phyloP scores from a whole-genome alignment of 2,113 vertebrate species.

The Malurus alboscapulatus region DNA sequence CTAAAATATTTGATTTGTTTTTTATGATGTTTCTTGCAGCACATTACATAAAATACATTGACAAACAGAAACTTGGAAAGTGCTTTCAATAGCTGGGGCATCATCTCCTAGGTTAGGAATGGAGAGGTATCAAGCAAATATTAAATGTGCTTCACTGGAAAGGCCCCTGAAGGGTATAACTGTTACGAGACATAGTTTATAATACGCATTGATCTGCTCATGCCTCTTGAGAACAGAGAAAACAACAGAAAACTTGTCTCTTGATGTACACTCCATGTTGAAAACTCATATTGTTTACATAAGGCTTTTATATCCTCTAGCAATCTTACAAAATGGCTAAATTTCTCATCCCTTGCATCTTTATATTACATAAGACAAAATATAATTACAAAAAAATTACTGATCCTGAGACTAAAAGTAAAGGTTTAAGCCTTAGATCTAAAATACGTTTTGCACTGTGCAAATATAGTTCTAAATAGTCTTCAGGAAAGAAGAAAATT shows the following conservation, averaged over 20 bases:
- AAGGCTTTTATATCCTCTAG: not conserved
- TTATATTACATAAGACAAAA: not conserved
- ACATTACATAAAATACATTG: not conserved
- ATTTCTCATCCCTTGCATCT: not conserved
- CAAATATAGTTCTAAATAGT: not conserved
- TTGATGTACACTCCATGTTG: not conserved
- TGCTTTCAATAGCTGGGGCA: not conserved
- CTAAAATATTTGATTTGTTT: not conserved
- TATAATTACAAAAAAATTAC: not conserved
- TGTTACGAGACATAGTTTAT: not conserved
- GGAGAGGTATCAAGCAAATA: not conserved
- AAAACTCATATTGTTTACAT: not conserved
- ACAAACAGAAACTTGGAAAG: not conserved
- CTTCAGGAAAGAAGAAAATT: not conserved
- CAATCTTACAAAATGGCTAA: not conserved
- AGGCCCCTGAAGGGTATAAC: not conserved
- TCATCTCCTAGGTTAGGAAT: not conserved
- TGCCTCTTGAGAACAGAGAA: not conserved
- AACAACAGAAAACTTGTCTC: not conserved
- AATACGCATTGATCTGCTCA: not conserved
- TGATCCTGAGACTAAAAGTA: not conserved
- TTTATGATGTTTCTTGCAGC: not conserved
- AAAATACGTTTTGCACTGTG: not conserved
- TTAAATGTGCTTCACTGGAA: not conserved
- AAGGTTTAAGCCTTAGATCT: not conserved